Percentiles rank a stretch among this genome's conserved stretches.
Evolutionary conservation across 2,888 invertebrate species (phyloP).

Genomic region (Pyralis farinalis): DNA sequence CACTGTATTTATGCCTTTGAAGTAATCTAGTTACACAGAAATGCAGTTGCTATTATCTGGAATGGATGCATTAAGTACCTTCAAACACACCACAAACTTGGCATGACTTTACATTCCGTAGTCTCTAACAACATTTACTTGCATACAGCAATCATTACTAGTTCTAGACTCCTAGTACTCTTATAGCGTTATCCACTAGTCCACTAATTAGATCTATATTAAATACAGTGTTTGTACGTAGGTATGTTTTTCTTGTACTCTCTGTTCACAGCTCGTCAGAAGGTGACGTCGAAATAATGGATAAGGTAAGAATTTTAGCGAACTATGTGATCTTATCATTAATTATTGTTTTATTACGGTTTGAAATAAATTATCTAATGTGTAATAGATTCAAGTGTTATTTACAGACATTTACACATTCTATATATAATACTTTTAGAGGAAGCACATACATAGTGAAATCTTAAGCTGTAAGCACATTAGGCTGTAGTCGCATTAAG

Average conservation of each 20-base stretch:
- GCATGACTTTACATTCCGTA: conserved; percentile 16
- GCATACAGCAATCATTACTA: neutral
- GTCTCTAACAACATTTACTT: neutral
- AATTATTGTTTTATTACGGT: no score
- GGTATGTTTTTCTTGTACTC: conserved; percentile 16
- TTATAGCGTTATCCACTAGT: neutral
- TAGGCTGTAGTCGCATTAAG: no score
- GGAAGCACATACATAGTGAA: no score
- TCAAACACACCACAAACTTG: neutral
- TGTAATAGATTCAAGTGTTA: no score
- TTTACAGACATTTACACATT: no score
- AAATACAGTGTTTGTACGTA: conserved; percentile 9
- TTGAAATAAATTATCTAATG: no score
- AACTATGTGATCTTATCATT: no score
- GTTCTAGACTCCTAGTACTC: neutral
- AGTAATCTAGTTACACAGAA: no score
- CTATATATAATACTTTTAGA: no score
- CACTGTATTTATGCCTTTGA: no score
- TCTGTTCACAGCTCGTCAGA: conserved; percentile 23
- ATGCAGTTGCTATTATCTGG: neutral
- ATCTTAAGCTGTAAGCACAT: no score
- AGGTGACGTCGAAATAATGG: neutral
- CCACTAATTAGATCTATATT: no score
- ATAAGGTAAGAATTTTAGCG: conserved; percentile 10
- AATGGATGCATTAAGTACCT: neutral